phyloP scores from a whole-genome alignment of 2,113 vertebrate genomes.

The Actenoides lindsayi region DNA sequence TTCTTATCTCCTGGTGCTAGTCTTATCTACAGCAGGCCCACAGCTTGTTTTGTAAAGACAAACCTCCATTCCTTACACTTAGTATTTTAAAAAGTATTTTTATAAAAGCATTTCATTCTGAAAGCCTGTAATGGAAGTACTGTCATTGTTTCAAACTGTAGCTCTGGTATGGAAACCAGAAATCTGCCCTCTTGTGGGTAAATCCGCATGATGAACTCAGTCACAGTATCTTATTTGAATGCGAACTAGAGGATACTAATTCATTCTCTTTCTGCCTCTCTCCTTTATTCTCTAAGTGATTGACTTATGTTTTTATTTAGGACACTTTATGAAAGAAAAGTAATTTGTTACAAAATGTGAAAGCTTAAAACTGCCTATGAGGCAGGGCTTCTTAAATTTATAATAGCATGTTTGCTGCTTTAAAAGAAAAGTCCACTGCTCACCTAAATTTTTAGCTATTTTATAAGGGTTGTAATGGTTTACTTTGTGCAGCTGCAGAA shows the following conservation, averaged over 20 bases:
- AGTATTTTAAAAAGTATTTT: neutral
- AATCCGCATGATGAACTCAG: neutral
- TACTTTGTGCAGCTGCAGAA: neutral
- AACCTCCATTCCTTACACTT: too few relatives aligned
- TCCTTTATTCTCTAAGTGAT: neutral
- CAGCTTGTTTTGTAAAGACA: too few relatives aligned
- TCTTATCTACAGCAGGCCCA: too few relatives aligned
- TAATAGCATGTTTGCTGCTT: neutral
- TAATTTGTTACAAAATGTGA: neutral
- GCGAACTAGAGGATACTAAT: neutral
- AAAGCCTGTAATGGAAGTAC: neutral
- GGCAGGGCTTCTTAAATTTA: neutral
- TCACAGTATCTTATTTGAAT: fast-evolving
- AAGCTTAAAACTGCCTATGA: neutral
- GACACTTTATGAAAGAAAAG: neutral
- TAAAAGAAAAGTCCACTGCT: neutral
- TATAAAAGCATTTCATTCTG: neutral
- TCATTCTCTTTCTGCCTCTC: neutral
- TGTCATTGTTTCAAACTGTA: neutral
- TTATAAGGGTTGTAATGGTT: neutral
- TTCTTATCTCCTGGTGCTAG: too few relatives aligned
- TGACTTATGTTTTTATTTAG: neutral
- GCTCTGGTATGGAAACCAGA: neutral
- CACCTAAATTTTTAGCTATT: neutral
- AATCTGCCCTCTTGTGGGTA: slow-evolving; percentile 45